Evolutionary conservation across 1,140 invertebrate species (phyloP).

Genomic region (Steinernema feltiae): DNA sequence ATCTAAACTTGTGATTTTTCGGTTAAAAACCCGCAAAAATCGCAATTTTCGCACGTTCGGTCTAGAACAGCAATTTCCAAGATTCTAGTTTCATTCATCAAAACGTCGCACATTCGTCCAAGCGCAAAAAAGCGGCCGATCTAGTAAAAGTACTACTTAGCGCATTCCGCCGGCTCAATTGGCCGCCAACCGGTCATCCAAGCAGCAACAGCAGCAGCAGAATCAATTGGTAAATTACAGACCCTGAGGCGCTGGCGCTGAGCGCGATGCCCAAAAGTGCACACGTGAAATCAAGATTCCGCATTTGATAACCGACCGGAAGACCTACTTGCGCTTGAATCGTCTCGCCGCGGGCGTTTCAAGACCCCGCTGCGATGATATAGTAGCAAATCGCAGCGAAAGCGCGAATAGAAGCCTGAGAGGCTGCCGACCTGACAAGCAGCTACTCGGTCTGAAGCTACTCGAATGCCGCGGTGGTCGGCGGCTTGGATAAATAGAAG

Average conservation of each 20-base stretch:
- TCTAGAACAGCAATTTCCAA: too few species aligned
- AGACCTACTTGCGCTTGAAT: too few species aligned
- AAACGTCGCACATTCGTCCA: background rate
- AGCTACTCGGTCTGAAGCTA: background rate
- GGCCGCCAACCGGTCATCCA: too few species aligned
- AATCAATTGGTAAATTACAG: background rate
- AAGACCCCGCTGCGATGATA: too few species aligned
- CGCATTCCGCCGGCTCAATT: background rate
- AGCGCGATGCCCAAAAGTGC: background rate
- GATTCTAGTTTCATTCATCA: too few species aligned
- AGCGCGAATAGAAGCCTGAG: background rate
- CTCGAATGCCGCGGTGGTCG: constrained; percentile 7
- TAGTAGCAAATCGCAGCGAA: too few species aligned
- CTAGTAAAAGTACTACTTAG: background rate
- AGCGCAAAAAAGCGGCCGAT: background rate
- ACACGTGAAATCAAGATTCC: background rate
- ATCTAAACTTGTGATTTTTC: too few species aligned
- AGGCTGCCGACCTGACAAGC: background rate
- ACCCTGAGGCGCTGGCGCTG: background rate
- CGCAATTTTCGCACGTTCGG: too few species aligned
- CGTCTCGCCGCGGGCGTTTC: too few species aligned
- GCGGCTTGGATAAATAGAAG: background rate
- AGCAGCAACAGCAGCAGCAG: too few species aligned
- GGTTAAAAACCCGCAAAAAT: too few species aligned
- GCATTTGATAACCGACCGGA: background rate